Percentiles rank a stretch among this genome's conserved stretches.
Evolutionary conservation across 2,888 invertebrate species (phyloP).

Genomic region (Scaptomyza cyrtandrae): DNA sequence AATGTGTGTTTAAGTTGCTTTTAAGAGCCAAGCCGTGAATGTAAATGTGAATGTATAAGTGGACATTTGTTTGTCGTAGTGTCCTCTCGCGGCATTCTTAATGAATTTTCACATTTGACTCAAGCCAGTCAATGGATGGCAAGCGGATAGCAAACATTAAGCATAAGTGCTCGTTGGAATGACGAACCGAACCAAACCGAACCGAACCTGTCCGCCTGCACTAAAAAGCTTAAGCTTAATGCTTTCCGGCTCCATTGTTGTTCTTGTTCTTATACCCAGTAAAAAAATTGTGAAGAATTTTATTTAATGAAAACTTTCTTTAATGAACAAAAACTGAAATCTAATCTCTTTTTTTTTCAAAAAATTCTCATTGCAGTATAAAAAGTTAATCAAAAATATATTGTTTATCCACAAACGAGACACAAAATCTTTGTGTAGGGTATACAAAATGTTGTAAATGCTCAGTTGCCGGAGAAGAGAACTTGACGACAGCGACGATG

Average conservation of each 20-base stretch:
- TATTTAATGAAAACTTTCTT: no score
- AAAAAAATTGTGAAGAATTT: no score
- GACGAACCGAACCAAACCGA: conserved; percentile 15
- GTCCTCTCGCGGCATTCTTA: conserved; percentile 41
- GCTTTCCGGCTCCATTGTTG: no score
- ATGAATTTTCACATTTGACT: conserved; percentile 49
- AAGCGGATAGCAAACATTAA: not conserved
- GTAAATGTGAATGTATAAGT: conserved; percentile 5
- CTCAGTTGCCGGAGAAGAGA: conserved; percentile 15
- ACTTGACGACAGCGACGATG: conserved; percentile 43
- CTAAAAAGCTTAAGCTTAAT: conserved; percentile 34
- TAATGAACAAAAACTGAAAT: no score
- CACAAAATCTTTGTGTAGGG: not conserved
- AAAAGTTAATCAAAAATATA: no score
- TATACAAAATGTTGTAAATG: not conserved
- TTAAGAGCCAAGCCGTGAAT: conserved; percentile 25
- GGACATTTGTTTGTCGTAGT: conserved; percentile 42
- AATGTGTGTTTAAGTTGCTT: conserved; percentile 57
- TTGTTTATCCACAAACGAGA: no score
- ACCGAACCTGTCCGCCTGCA: conserved; percentile 32
- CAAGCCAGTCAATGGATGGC: conserved; percentile 18
- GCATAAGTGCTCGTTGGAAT: not conserved
- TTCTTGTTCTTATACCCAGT: no score
- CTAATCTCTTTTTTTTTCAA: no score
- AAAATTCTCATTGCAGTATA: no score